Evolutionary conservation across 2,888 invertebrate genomes (phyloP), one percentile per base, ranked within the genome.

Genomic region (Agonum fuliginosum): DNA sequence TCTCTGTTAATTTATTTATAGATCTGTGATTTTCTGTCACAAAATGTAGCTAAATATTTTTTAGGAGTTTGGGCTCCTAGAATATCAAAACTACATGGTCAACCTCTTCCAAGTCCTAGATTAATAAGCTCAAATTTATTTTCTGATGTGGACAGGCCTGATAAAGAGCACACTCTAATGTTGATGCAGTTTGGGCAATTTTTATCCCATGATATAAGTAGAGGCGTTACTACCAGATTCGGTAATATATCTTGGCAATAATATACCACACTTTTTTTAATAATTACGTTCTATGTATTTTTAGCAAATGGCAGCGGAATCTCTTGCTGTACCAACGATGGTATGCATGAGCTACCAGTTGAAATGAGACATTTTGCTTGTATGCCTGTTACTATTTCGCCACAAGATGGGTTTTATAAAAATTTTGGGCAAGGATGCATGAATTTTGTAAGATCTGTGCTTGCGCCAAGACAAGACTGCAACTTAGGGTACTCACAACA

Each of bases 151-250:
- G 89, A 90, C 83, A 87, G 88, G 54, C 91, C 91, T 10, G 93
- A 94, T 84, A 81, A 84, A 0, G 88, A 89, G 0, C 89, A 89
- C 82, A 94, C 93, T 69, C 85, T 94, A 54, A 87, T 94, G 83
- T 87, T 94, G 74, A 93, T 93, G 93, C 93, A 94, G 85, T 95
- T 94, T 86, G 93, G 94, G 0, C 94, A 95, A 84, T 94, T 95
- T 82, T 84, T 95, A 6, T 90, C 93, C 0, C 94, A 95, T 79
- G 96, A 96, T 80, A 85, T 94, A 17, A 90, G 93, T 0, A 91
- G 94, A 74, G 93, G 93, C 0, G 91, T 94, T 0, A 90, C 92
- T 46, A 91, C 92, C 34, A 91, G 91, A 79, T 90, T 91, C 84
- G 89, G 94, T 93, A 87, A 88, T 88, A 24, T 65, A 19, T 30